Conservation (phyloP, 2,797 vertebrate genomes). For the Balearica regulorum region DNA sequence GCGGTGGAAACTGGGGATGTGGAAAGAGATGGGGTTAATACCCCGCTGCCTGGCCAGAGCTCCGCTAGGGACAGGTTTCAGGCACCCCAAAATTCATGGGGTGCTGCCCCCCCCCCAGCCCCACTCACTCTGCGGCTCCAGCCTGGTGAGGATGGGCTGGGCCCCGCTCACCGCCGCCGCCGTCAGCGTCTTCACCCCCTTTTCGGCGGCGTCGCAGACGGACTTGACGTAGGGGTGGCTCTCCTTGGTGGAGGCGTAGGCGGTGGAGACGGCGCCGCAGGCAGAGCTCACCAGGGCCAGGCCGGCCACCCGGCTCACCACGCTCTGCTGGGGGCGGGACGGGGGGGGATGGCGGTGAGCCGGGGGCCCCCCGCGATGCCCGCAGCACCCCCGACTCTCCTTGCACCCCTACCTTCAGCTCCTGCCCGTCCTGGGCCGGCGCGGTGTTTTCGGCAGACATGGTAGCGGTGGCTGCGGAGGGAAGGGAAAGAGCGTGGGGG, state of each 20-base stretch:
- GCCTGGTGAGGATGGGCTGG: conserved; percentile 66
- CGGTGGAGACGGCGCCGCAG: conserved; percentile 73
- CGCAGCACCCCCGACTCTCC: no score
- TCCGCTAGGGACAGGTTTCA: no score
- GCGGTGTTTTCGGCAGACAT: not conserved
- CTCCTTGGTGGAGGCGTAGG: conserved; percentile 84
- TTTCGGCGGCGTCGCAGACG: conserved; percentile 85
- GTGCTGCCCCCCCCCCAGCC: not conserved
- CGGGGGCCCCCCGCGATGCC: rapidly evolving
- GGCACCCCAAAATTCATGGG: no score
- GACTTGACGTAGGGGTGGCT: conserved; percentile 81
- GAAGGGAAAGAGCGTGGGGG: not conserved
- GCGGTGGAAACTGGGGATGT: conserved; percentile 55
- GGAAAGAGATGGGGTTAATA: rapidly evolving
- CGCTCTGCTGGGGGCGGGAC: conserved; percentile 75
- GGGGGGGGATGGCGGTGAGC: not conserved
- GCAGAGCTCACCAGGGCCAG: conserved; percentile 85
- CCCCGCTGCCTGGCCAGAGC: not conserved
- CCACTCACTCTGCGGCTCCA: conserved; percentile 71
- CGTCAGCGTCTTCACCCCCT: conserved; percentile 83
- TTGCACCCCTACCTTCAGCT: not conserved
- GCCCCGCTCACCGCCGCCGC: conserved; percentile 68
- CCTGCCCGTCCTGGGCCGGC: not conserved
- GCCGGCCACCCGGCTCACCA: conserved; percentile 62
- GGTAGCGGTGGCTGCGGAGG: rapidly evolving